phyloP scores from a whole-genome alignment of 2,888 invertebrate genomes.

The Zaprionus obscuricornis region DNA sequence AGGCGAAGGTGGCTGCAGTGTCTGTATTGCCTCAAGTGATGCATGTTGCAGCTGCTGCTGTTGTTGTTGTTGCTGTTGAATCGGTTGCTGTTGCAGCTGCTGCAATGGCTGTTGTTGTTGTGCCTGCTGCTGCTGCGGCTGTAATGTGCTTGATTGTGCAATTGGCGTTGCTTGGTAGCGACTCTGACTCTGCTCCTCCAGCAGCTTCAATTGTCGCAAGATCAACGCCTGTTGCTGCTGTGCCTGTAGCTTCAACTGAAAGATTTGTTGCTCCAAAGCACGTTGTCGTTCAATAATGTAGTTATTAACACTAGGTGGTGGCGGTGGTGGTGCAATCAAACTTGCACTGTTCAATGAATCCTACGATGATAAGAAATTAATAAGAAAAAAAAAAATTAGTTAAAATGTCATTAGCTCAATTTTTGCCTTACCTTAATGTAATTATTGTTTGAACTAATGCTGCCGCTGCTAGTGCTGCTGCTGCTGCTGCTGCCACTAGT shows the following conservation, averaged over 20 bases:
- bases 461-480: conserved; percentile 26
- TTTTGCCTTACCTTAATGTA: conserved; percentile 59
- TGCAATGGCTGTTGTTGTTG: conserved; percentile 32
- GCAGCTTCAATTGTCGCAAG: conserved; percentile 86
- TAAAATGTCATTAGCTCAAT: conserved; percentile 14
- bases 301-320: conserved; percentile 67
- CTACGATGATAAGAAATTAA: conserved; percentile 30
- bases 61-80: conserved; percentile 38
- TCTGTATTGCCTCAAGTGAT: conserved; percentile 61
- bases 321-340: conserved; percentile 28
- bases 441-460: conserved; percentile 42
- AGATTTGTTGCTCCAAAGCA: conserved; percentile 88
- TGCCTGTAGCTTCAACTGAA: conserved; percentile 87
- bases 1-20: conserved; percentile 68
- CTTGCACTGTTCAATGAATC: conserved; percentile 46
- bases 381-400: background rate
- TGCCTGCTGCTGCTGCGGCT: conserved; percentile 47
- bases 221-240: conserved; percentile 89
- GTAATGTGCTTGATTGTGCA: conserved; percentile 64
- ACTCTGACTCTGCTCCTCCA: conserved; percentile 85
- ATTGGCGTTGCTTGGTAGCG: conserved; percentile 51
- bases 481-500: conserved; percentile 37
- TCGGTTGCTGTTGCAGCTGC: conserved; percentile 9
- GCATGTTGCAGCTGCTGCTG: conserved; percentile 77
- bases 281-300: conserved; percentile 85